phyloP scores from a whole-genome alignment of 2,797 vertebrate species.

The Rhynchotus rufescens region DNA sequence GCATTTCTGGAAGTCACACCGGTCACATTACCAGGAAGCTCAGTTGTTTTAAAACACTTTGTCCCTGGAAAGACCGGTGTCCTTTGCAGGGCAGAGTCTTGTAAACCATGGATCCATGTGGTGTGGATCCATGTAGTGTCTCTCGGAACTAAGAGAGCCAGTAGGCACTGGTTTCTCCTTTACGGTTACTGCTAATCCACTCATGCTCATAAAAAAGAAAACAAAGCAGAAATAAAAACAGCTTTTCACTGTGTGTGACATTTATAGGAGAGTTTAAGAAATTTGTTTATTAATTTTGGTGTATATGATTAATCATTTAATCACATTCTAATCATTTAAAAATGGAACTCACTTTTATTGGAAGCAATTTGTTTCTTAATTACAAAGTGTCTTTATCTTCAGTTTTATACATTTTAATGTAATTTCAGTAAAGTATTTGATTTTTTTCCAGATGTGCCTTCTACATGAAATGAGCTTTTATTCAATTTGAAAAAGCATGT shows the following conservation, averaged over 20 bases:
- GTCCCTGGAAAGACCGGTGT: not conserved
- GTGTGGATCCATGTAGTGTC: not conserved
- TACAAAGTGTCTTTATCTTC: not conserved
- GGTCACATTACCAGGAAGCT: not conserved
- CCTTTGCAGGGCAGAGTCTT: not conserved
- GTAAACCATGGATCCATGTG: not conserved
- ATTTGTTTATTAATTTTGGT: conserved; percentile 25
- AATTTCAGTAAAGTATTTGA: not conserved
- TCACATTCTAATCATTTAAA: not conserved
- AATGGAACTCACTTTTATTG: not conserved
- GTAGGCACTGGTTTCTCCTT: not conserved
- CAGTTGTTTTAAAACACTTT: not conserved
- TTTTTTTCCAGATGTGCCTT: not conserved
- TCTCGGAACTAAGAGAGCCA: not conserved
- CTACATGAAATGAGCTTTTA: not conserved
- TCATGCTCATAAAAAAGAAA: not conserved
- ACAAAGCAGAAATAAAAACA: not conserved
- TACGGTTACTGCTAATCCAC: not conserved
- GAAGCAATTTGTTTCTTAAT: not conserved
- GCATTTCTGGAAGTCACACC: not conserved
- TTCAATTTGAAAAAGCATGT: not conserved
- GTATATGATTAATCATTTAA: not conserved
- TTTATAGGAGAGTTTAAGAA: not conserved
- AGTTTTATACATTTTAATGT: not conserved
- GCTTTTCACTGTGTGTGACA: not conserved